Evolutionary conservation across 2,888 invertebrate species (phyloP).

Genomic region (Strigamia crassipes): DNA sequence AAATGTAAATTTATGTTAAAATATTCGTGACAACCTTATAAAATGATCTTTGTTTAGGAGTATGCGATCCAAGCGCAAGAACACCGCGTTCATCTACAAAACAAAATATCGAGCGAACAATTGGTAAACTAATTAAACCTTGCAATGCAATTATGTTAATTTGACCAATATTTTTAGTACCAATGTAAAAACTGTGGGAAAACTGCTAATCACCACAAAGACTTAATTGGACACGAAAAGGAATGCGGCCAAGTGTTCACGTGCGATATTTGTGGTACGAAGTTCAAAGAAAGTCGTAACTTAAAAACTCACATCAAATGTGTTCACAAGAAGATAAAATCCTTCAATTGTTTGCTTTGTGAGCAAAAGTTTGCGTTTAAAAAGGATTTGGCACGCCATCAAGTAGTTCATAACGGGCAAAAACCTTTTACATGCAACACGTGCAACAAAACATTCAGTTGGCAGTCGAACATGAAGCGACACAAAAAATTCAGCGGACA

Average conservation of each 20-base stretch:
- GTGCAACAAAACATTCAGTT: neutral
- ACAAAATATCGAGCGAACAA: neutral
- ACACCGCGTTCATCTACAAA: neutral
- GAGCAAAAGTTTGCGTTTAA: constrained; percentile 1
- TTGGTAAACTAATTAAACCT: neutral
- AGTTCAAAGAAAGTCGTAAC: neutral
- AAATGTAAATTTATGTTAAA: neutral
- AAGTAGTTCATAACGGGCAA: neutral
- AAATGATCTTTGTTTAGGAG: neutral
- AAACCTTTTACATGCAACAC: neutral
- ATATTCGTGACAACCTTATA: neutral
- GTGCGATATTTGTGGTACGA: neutral
- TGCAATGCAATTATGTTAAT: neutral
- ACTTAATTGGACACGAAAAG: neutral
- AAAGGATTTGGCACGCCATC: neutral
- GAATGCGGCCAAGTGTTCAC: neutral
- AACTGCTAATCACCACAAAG: neutral
- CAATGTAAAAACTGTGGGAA: neutral
- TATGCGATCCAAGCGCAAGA: neutral
- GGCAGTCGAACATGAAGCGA: neutral
- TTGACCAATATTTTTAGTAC: neutral
- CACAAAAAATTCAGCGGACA: neutral
- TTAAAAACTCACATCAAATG: neutral
- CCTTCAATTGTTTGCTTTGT: neutral
- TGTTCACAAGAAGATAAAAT: neutral